Conservation (phyloP, 2,888 invertebrate genomes). For the Hybos culiciformis region DNA sequence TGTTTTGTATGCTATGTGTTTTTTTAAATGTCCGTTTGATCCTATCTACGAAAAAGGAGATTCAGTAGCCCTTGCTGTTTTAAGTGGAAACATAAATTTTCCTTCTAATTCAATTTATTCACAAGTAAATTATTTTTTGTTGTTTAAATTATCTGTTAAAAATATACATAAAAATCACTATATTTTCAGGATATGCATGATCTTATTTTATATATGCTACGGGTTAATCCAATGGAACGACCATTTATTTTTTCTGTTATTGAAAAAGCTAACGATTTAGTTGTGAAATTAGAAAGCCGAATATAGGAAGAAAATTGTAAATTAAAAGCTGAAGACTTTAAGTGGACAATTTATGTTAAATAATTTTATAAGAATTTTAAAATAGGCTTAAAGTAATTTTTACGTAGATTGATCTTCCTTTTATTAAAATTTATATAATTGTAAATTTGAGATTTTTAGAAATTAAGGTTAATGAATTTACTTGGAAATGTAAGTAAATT, state of each 20-base stretch:
- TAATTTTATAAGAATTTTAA: too few species aligned
- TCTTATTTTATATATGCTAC: conserved; percentile 53
- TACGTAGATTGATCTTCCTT: too few species aligned
- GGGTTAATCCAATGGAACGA: conserved; percentile 60
- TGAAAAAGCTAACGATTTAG: conserved; percentile 44
- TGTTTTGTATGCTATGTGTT: conserved; percentile 70
- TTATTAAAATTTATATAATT: too few species aligned
- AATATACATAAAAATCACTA: conserved; percentile 19
- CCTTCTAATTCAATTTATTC: conserved; percentile 53
- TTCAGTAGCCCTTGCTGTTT: conserved; percentile 72
- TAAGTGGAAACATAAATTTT: conserved; percentile 58
- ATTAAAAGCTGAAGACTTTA: too few species aligned
- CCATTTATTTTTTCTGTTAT: conserved; percentile 63
- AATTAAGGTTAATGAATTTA: too few species aligned
- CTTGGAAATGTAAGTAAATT: too few species aligned
- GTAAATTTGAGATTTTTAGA: too few species aligned
- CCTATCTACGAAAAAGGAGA: conserved; percentile 71
- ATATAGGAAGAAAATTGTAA: too few species aligned
- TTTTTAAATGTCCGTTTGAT: conserved; percentile 75
- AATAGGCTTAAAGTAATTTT: too few species aligned
- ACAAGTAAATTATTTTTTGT: conserved; percentile 26
- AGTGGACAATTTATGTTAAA: too few species aligned
- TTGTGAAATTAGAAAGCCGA: conserved; percentile 43
- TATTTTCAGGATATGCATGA: conserved; percentile 48
- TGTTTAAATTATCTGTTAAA: neutral